These are phyloP conservation scores for Cettia cetti DNA, from an alignment of 2,113 vertebrate species.

Conservation along the genomic window DNA sequence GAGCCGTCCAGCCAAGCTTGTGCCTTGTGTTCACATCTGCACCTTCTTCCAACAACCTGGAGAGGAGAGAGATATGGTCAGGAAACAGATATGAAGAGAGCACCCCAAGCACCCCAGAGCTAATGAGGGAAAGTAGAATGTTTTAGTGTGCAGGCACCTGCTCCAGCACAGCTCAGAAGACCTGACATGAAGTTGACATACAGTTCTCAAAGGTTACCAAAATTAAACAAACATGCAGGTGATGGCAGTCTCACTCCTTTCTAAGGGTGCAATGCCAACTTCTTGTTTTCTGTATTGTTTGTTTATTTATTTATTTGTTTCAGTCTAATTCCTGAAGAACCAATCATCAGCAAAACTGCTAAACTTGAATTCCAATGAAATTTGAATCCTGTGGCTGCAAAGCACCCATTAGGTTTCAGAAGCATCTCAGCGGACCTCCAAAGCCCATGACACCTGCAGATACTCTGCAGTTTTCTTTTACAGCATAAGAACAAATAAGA, in stretches of 20 bases:
- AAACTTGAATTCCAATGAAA: background rate
- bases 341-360: background rate
- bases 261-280: background rate
- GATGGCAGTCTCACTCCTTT: background rate
- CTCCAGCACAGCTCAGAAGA: background rate
- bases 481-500: background rate
- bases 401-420: background rate
- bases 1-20: constrained; percentile 88
- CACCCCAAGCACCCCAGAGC: background rate
- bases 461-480: background rate
- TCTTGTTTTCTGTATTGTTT: background rate
- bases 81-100: fast-evolving
- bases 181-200: fast-evolving
- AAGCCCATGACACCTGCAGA: background rate
- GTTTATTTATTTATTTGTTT: background rate
- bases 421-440: background rate
- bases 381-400: too few relatives aligned
- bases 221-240: background rate
- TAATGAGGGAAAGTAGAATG: background rate
- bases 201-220: background rate
- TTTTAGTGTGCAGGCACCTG: background rate
- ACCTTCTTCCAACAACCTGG: constrained; percentile 82
- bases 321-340: background rate
- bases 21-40: constrained; percentile 85
- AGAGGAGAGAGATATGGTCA: background rate